These are phyloP conservation scores for Aspidapion aeneum DNA, from an alignment of 2,888 invertebrate species.

Conservation along the genomic window DNA sequence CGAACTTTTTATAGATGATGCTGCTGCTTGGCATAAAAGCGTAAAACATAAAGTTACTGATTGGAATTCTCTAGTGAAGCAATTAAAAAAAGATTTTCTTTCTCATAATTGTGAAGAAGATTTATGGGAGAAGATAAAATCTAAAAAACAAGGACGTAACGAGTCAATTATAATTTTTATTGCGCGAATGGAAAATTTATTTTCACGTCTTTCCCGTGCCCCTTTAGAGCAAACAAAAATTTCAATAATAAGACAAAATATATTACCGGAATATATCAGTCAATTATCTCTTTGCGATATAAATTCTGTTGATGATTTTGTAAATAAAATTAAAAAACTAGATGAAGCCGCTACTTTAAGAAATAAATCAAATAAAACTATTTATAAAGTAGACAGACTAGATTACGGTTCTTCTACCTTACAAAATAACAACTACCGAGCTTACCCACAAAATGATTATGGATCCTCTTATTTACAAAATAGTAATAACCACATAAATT, in stretches of 20 bases:
- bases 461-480: no score
- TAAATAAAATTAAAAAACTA: not conserved
- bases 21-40: not conserved
- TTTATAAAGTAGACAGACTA: no score
- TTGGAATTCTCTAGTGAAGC: not conserved
- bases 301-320: not conserved
- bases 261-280: not conserved
- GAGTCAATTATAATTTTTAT: not conserved
- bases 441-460: no score
- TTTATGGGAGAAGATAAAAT: not conserved
- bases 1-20: not conserved
- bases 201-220: no score
- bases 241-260: not conserved
- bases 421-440: no score
- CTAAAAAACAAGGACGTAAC: not conserved
- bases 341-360: not conserved
- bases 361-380: no score
- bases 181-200: no score
- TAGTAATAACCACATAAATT: no score
- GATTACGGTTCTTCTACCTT: no score
- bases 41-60: not conserved
- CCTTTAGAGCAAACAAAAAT: no score
- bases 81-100: not conserved
- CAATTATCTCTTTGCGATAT: not conserved
- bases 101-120: not conserved